Conservation (phyloP, 2,888 invertebrate species). For the Cerceris ruficornis region DNA sequence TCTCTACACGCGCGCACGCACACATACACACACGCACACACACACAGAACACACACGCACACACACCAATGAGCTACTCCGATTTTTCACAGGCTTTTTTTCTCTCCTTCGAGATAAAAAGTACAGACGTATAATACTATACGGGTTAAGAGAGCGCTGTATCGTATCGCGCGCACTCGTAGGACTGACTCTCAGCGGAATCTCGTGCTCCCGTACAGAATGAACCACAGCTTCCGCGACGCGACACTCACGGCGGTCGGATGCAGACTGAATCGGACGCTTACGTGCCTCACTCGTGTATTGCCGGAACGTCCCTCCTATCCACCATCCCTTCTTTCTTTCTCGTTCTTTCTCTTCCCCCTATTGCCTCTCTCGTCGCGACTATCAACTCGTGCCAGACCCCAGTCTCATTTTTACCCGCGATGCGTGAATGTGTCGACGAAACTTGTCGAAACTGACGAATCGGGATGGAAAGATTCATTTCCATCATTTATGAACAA, state of each 20-base stretch:
- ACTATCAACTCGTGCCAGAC: slow-evolving; percentile 63
- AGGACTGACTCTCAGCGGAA: slow-evolving; percentile 34
- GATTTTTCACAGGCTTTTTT: slow-evolving; percentile 34
- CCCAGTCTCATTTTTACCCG: slow-evolving; percentile 51
- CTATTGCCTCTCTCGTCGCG: slow-evolving; percentile 45
- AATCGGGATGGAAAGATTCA: background rate
- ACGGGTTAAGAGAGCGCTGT: slow-evolving; percentile 24
- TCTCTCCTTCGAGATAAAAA: background rate
- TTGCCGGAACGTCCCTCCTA: slow-evolving; percentile 57
- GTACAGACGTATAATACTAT: slow-evolving; percentile 5
- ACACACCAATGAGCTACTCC: background rate
- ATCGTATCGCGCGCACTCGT: slow-evolving; percentile 37
- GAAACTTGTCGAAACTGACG: background rate
- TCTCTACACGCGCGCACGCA: slow-evolving; percentile 20
- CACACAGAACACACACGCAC: background rate
- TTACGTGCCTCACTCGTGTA: slow-evolving; percentile 64
- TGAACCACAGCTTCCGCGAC: slow-evolving; percentile 62
- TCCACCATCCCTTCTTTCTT: slow-evolving; percentile 46
- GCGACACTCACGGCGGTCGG: slow-evolving; percentile 73
- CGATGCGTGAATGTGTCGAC: slow-evolving; percentile 31
- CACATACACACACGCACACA: background rate
- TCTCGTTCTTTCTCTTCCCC: slow-evolving; percentile 48
- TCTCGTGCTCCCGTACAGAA: slow-evolving; percentile 44
- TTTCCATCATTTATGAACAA: slow-evolving; percentile 20
- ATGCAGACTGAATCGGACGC: slow-evolving; percentile 75